These are phyloP conservation scores for Falco berigora DNA, from an alignment of 2,797 vertebrate species.

Conservation along the genomic window DNA sequence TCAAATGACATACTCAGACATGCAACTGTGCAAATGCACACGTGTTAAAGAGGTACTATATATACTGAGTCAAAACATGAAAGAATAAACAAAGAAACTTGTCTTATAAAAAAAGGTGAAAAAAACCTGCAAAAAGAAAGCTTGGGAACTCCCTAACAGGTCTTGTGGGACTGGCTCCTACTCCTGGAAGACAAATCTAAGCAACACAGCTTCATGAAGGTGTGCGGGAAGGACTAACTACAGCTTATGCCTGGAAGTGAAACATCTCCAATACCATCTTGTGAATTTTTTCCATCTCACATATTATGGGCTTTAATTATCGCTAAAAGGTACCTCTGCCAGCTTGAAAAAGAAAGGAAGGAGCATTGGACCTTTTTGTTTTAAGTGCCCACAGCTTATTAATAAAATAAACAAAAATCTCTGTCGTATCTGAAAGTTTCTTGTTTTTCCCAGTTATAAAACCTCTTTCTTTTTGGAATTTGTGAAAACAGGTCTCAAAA, in stretches of 20 bases:
- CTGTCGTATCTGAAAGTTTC: background rate
- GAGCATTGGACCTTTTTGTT: background rate
- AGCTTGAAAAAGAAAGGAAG: background rate
- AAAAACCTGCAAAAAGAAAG: background rate
- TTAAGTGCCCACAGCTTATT: background rate
- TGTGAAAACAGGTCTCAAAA: background rate
- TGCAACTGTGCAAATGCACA: background rate
- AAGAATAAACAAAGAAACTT: background rate
- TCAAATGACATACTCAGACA: background rate
- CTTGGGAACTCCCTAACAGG: background rate
- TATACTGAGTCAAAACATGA: background rate
- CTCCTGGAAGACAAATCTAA: background rate
- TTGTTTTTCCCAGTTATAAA: background rate
- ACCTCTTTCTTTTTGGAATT: background rate
- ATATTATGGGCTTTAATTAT: background rate
- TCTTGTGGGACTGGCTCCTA: background rate
- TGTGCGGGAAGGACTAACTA: background rate
- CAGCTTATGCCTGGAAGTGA: background rate
- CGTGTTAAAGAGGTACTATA: background rate
- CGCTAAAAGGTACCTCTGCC: background rate
- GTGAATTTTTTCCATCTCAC: background rate
- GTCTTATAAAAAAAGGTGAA: background rate
- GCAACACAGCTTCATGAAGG: fast-evolving
- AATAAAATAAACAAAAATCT: background rate
- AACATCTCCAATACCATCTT: background rate